Evolutionary conservation across 2,113 vertebrate species (phyloP), one percentile per base, ranked within the genome.

Genomic region (Mustela nigripes): DNA sequence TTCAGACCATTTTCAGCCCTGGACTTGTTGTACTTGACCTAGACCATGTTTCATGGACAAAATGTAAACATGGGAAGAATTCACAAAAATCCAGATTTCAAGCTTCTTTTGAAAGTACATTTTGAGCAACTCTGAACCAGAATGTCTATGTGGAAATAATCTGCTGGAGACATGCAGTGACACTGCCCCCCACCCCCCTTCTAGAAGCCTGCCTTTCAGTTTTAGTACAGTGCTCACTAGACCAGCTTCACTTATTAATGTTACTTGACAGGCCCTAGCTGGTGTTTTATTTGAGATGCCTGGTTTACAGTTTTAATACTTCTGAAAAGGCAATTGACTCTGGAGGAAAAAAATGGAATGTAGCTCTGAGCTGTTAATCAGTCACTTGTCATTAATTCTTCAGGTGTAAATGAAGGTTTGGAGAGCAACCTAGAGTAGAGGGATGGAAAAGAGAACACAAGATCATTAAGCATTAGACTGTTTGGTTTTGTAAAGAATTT

Each of bases 351-450:
- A 67, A 45, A 74, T 73, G 39, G 56, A 95, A 53, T 45, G 45
- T 36, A 58, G 28, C 26, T 62, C 50, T 71, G 87, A 93, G 67
- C 78, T 83, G 39, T 92, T 86, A 76, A 89, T 95, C 14, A n/a
- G 39, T 71, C 45, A 74, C 71, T 96, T 83, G 56, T 95, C 86
- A 53, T 86, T 89, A 79, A 91, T 73, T n/a, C 60, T 86, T 67
- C 42, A 89, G 42, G 65, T 80, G 36, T 31, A 45, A 83, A 80
- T 14, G 74, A 76, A 67, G 11, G 11, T 53, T 90, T 83, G 19
- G 83, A 79, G 31, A 95, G 28, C 2, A 42, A 79, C 28, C 33
- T 60, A 33, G 45, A 93, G 36, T 21, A 86, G 39, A 91, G 63
- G 65, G 58, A 39, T 4, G n/a, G 28, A 60, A 94, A 92, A 83